Evolutionary conservation across 2,888 invertebrate species (phyloP).

Genomic region (Cephus spinipes): DNA sequence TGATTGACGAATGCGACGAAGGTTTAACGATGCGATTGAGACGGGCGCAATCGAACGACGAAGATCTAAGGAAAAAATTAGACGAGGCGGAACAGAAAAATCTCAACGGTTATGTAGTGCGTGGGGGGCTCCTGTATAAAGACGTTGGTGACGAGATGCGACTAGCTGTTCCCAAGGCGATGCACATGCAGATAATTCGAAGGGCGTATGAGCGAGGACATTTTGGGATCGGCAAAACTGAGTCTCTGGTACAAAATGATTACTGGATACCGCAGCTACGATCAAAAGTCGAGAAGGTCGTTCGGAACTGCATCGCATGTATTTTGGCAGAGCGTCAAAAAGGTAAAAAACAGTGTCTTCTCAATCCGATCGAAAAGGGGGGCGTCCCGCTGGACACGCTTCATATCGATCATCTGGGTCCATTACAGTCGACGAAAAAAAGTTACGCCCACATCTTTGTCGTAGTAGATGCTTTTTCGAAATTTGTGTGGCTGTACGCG

Average conservation of each 20-base stretch:
- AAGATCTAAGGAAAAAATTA: slow-evolving; percentile 11
- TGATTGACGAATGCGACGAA: slow-evolving; percentile 19
- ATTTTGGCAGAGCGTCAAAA: slow-evolving; percentile 25
- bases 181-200: slow-evolving; percentile 20
- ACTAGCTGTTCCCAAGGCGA: slow-evolving; percentile 17
- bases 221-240: slow-evolving; percentile 3
- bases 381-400: slow-evolving; percentile 46
- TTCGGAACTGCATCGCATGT: slow-evolving; percentile 10
- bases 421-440: slow-evolving; percentile 45
- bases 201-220: slow-evolving; percentile 19
- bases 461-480: slow-evolving; percentile 26
- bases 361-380: slow-evolving; percentile 51
- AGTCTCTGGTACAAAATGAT: slow-evolving; percentile 5
- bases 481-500: slow-evolving; percentile 49
- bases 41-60: slow-evolving; percentile 5
- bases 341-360: slow-evolving; percentile 53
- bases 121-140: slow-evolving; percentile 20
- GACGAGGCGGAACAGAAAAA: slow-evolving; percentile 16
- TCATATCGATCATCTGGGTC: slow-evolving; percentile 58
- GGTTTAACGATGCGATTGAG: slow-evolving; percentile 17
- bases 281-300: slow-evolving; percentile 12
- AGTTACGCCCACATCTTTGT: slow-evolving; percentile 25
- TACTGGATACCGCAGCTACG: not conserved
- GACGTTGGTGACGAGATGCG: slow-evolving; percentile 19
- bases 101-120: slow-evolving; percentile 9